Evolutionary conservation across 1,140 invertebrate species (phyloP).

Genomic region (Ladona fulva): DNA sequence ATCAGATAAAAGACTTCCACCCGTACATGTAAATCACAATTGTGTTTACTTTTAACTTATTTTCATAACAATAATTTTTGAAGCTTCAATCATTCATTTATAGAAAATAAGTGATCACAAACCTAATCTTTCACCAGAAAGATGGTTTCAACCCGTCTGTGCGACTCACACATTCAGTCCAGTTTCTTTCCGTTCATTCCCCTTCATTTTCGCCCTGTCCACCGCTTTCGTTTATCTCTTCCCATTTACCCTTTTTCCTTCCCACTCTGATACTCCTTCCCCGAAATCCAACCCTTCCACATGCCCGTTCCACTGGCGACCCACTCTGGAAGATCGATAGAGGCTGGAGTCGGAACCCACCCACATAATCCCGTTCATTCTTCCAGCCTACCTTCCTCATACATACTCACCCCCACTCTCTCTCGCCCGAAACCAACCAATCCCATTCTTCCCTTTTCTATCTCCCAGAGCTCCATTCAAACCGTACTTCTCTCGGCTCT

Average conservation of each 20-base stretch:
- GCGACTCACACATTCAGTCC: too few species aligned
- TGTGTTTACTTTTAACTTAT: too few species aligned
- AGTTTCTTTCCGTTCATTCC: not conserved
- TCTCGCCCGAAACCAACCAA: not conserved
- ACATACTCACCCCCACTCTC: not conserved
- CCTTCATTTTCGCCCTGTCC: not conserved
- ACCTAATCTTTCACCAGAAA: too few species aligned
- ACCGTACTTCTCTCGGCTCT: not conserved
- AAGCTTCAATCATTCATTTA: too few species aligned
- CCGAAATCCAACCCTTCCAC: not conserved
- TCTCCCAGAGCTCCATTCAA: constrained; percentile 7
- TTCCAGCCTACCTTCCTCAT: not conserved
- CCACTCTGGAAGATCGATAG: not conserved
- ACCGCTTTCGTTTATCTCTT: not conserved
- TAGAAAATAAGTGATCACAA: too few species aligned
- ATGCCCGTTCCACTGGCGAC: not conserved
- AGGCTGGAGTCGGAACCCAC: not conserved
- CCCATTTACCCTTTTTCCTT: not conserved
- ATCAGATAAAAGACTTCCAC: too few species aligned
- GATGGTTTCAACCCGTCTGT: too few species aligned
- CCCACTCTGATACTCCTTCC: not conserved
- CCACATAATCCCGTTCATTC: constrained; percentile 4
- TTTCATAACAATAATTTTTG: too few species aligned
- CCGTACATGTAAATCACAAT: too few species aligned
- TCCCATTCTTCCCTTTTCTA: not conserved